Conservation (phyloP, 2,888 invertebrate genomes). For the Brachylomia viminalis region DNA sequence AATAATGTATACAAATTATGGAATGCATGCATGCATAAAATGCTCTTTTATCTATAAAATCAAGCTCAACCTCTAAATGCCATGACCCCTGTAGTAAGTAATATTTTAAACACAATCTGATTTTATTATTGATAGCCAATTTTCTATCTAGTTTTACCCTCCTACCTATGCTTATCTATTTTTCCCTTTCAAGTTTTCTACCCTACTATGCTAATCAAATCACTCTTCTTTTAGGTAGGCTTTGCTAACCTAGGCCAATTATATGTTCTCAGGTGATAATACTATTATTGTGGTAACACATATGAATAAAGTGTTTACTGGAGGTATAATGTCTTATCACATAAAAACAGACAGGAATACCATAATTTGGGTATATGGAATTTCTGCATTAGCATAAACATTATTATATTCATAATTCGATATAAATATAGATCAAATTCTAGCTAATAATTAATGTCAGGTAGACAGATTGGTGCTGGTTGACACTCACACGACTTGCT, state of each 20-base stretch:
- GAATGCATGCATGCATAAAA: neutral
- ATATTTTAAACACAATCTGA: neutral
- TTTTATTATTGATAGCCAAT: neutral
- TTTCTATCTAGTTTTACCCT: conserved; percentile 8
- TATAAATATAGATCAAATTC: conserved; percentile 45
- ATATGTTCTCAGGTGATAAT: conserved; percentile 1
- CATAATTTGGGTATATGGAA: conserved; percentile 11
- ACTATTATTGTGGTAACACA: neutral
- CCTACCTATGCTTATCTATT: conserved; percentile 10
- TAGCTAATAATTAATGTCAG: conserved; percentile 37
- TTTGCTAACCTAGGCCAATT: neutral
- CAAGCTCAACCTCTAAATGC: neutral
- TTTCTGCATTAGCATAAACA: conserved; percentile 16
- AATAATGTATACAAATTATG: neutral
- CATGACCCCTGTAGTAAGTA: neutral
- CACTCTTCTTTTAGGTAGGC: neutral
- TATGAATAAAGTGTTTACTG: conserved; percentile 3
- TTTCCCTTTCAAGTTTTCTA: neutral
- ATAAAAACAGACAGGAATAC: conserved; percentile 18
- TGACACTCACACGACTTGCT: conserved; percentile 85
- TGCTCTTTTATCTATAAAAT: neutral
- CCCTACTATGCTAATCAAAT: neutral
- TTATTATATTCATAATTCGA: conserved; percentile 31
- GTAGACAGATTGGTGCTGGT: conserved; percentile 31
- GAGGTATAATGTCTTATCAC: neutral